A percentile compares a stretch with the other conserved stretches of the same genome.
Conservation (phyloP, 2,797 vertebrate species). For the Loriculus beryllinus region DNA sequence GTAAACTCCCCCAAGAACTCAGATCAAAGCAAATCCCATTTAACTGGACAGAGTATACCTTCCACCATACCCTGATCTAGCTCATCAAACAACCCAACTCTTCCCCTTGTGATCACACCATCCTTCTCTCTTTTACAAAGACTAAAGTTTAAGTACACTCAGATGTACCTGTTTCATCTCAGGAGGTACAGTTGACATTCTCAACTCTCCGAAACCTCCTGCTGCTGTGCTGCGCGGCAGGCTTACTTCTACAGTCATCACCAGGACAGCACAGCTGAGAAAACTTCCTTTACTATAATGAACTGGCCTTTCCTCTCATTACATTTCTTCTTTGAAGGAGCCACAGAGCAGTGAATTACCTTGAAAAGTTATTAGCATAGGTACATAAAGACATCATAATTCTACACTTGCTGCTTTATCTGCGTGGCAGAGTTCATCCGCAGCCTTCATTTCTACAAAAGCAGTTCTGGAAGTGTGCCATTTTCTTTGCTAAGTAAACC, state of each 20-base stretch:
- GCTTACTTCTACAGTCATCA: background rate
- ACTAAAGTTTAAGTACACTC: background rate
- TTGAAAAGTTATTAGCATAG: background rate
- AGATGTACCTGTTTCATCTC: background rate
- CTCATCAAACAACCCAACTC: background rate
- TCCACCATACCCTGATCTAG: background rate
- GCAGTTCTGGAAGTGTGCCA: background rate
- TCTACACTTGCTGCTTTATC: background rate
- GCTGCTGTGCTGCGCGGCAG: background rate
- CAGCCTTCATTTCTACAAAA: background rate
- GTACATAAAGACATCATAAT: background rate
- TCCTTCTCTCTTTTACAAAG: background rate
- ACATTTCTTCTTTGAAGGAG: background rate
- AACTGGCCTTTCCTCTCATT: background rate
- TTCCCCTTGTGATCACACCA: background rate
- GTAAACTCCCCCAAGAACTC: background rate
- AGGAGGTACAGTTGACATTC: background rate
- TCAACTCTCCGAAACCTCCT: background rate
- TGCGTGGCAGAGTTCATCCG: background rate
- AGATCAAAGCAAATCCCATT: background rate
- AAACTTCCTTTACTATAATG: background rate
- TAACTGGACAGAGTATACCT: background rate
- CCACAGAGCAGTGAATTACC: background rate
- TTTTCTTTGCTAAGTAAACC: background rate
- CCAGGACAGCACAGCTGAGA: background rate